These are phyloP conservation scores for Varecia variegata DNA, from an alignment of 2,797 vertebrate species.

Conservation along the genomic window DNA sequence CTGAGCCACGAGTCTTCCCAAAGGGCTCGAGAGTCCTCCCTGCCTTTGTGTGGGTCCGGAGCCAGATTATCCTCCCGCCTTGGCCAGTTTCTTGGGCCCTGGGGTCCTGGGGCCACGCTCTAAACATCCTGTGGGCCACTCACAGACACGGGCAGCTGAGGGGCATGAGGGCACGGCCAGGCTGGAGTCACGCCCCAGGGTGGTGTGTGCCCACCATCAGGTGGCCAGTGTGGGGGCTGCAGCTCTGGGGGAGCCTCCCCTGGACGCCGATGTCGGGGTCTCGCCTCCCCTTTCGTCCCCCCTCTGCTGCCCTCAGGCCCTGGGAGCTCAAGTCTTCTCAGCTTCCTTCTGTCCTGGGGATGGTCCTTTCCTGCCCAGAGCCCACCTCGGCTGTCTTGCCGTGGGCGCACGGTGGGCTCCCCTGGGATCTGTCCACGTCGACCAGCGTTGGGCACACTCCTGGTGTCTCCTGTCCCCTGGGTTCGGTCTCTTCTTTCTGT, in stretches of 20 bases:
- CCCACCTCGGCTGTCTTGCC: rapidly evolving
- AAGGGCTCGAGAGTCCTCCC: neutral
- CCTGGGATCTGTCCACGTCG: neutral
- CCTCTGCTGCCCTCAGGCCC: no score
- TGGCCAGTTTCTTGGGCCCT: neutral
- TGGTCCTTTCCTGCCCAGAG: neutral
- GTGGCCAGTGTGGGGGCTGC: no score
- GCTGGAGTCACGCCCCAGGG: neutral
- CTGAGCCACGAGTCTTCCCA: rapidly evolving
- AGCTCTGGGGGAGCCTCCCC: neutral
- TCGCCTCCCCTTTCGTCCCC: neutral
- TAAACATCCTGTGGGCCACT: rapidly evolving
- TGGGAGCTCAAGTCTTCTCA: rapidly evolving
- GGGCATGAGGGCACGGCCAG: neutral
- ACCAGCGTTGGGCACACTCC: no score
- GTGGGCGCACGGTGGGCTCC: rapidly evolving
- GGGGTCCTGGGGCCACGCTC: no score
- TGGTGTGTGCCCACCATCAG: rapidly evolving
- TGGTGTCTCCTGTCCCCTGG: no score
- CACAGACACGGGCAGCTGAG: rapidly evolving
- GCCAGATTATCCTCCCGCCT: rapidly evolving
- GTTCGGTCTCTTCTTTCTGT: neutral
- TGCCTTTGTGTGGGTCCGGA: rapidly evolving
- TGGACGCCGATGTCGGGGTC: rapidly evolving
- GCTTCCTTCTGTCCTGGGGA: rapidly evolving